A percentile compares a stretch with the other conserved stretches of the same genome.
phyloP scores from a whole-genome alignment of 2,113 vertebrate genomes.

The Zosterops borbonicus region DNA sequence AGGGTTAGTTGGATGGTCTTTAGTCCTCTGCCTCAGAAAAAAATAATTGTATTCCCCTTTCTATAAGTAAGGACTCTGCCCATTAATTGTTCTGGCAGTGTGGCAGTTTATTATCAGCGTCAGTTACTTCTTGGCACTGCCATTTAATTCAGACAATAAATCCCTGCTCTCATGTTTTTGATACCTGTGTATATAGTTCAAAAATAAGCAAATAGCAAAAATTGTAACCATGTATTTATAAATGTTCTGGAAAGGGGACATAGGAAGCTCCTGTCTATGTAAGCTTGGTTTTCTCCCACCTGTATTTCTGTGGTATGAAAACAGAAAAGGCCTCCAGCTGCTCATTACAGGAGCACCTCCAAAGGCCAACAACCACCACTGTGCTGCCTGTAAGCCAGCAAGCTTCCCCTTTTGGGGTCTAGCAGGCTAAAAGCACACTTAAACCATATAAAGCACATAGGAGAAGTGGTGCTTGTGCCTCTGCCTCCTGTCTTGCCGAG shows the following conservation, averaged over 20 bases:
- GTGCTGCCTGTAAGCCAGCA: not conserved
- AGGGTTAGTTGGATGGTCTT: constrained; percentile 1
- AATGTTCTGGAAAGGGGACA: not conserved
- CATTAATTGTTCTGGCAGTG: not conserved
- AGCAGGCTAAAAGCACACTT: not conserved
- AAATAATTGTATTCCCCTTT: not conserved
- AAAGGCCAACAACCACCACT: not conserved
- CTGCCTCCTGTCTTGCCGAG: not conserved
- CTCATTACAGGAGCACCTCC: not conserved
- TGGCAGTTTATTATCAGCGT: not conserved
- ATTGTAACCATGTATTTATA: not conserved
- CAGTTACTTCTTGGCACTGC: not conserved
- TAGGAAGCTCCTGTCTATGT: not conserved
- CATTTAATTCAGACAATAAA: not conserved
- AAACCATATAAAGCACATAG: not conserved
- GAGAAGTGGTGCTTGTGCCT: not conserved
- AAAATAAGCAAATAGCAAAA: not conserved
- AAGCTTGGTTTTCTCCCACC: not conserved
- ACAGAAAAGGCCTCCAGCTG: not conserved
- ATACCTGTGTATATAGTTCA: not conserved
- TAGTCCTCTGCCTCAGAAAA: constrained; percentile 10
- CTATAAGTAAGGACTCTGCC: not conserved
- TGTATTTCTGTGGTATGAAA: not conserved
- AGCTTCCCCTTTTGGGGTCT: not conserved
- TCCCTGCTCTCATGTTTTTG: not conserved